Evolutionary conservation across 2,888 invertebrate species (phyloP).

Genomic region (Tipula confusa): DNA sequence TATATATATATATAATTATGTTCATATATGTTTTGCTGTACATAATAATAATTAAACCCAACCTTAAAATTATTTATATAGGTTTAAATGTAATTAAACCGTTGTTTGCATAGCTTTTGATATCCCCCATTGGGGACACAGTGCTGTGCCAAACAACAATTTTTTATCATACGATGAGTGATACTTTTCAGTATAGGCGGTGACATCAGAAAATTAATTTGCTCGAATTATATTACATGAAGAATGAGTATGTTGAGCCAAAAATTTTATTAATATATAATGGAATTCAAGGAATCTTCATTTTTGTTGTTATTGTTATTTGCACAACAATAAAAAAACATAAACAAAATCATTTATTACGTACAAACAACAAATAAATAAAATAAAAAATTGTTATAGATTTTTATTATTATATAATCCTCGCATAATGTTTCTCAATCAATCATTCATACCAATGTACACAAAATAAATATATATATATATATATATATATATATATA

Average conservation of each 20-base stretch:
- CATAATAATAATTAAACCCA: slow-evolving; percentile 9
- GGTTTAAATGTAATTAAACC: background rate
- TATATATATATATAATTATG: no score
- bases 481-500: no score
- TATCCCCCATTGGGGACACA: background rate
- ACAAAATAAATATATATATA: background rate
- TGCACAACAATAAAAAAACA: background rate
- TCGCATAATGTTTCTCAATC: background rate
- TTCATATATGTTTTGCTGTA: background rate
- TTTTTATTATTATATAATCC: background rate
- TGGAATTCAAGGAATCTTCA: background rate
- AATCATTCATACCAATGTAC: background rate
- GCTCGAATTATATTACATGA: background rate
- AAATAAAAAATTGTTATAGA: background rate
- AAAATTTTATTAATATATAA: background rate
- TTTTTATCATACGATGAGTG: background rate
- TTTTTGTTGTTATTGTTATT: background rate
- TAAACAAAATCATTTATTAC: slow-evolving; percentile 5
- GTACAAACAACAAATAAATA: background rate
- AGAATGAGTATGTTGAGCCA: background rate
- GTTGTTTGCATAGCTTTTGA: background rate
- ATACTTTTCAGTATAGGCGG: background rate
- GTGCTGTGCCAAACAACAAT: background rate
- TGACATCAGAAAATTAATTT: slow-evolving; percentile 20
- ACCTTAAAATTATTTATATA: background rate